Evolutionary conservation across 2,113 vertebrate genomes (phyloP).

Genomic region (Sarotherodon lohbergeri): DNA sequence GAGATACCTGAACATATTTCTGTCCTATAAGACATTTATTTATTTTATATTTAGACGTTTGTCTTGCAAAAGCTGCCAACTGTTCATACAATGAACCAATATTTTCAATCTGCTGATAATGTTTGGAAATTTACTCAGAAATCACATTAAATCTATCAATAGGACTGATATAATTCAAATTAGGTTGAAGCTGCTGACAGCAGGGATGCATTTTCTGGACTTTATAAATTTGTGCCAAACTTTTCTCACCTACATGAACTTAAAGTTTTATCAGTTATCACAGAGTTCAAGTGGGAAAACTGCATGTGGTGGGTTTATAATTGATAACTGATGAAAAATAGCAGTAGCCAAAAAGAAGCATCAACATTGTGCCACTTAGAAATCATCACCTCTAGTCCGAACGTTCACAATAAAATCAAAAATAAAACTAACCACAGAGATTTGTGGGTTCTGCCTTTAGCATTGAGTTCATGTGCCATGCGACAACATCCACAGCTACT

Average conservation of each 20-base stretch:
- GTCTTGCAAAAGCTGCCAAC: not conserved
- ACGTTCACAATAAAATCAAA: not conserved
- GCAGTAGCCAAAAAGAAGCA: not conserved
- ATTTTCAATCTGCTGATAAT: not conserved
- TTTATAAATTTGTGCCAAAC: not conserved
- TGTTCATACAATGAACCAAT: not conserved
- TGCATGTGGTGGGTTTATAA: not conserved
- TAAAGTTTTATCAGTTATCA: not conserved
- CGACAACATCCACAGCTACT: not conserved
- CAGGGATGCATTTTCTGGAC: not conserved
- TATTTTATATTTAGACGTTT: not conserved
- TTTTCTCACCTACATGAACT: not conserved
- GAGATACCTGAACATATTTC: not conserved
- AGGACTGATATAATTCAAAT: not conserved
- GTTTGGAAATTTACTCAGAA: not conserved
- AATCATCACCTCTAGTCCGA: not conserved
- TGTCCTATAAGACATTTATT: not conserved
- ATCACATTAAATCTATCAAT: not conserved
- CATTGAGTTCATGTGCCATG: not conserved
- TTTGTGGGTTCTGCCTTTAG: not conserved
- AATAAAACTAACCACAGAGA: not conserved
- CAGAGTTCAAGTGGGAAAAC: not conserved
- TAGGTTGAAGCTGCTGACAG: constrained; percentile 8
- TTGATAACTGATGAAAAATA: not conserved
- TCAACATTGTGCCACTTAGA: not conserved